A percentile compares a stretch with the other conserved stretches of the same genome.
phyloP scores from a whole-genome alignment of 1,140 invertebrate species.

The Tetragonula clypearis region DNA sequence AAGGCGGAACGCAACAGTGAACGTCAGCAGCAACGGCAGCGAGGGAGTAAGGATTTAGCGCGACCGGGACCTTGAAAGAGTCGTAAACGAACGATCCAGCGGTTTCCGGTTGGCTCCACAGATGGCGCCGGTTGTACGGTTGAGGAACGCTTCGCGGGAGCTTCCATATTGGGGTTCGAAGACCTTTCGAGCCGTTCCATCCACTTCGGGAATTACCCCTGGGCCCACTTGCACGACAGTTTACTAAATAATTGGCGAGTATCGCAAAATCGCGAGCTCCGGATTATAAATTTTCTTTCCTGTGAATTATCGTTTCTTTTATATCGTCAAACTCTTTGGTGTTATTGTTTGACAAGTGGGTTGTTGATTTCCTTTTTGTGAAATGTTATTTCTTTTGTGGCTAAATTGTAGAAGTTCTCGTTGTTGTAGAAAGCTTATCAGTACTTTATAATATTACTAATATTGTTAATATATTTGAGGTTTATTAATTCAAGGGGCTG shows the following conservation, averaged over 20 bases:
- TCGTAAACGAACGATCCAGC: constrained; percentile 44
- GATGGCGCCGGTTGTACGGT: constrained; percentile 63
- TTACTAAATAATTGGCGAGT: neutral
- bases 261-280: neutral
- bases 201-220: constrained; percentile 21
- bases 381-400: too few species aligned
- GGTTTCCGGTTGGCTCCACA: constrained; percentile 39
- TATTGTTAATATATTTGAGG: too few species aligned
- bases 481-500: too few species aligned
- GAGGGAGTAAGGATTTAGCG: constrained; percentile 33
- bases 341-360: too few species aligned
- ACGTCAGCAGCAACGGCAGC: neutral
- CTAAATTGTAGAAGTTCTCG: too few species aligned
- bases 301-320: neutral
- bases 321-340: neutral
- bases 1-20: neutral
- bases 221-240: neutral
- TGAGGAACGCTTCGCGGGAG: constrained; percentile 3
- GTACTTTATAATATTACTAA: too few species aligned
- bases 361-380: too few species aligned
- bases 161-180: constrained; percentile 32
- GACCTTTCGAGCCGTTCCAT: constrained; percentile 28
- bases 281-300: too few species aligned
- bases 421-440: too few species aligned
- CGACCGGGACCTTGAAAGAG: constrained; percentile 52